Base-by-base conservation (phyloP, 2,113 vertebrate species). In the Sardina pilchardus region DNA sequence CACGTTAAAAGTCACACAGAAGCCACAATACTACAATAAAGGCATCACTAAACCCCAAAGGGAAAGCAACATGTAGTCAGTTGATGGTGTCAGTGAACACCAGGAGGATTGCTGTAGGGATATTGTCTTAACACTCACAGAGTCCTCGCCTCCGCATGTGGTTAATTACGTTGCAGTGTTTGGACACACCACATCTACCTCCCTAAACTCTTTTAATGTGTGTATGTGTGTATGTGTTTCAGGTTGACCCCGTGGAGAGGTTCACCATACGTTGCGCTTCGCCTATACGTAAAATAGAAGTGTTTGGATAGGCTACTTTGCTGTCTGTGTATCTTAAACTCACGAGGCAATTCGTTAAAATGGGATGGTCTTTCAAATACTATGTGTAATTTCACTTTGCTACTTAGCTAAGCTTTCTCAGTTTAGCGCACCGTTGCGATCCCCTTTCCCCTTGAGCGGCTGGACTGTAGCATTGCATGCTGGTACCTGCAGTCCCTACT, bases 381-480 rank as follows among this genome's bases (percentile, higher is more conserved):
- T 78, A 83, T 89, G 56, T 44, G 87, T 90, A 84, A 94, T 94
- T 90, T 93, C 89, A 94, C 93, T 95, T 94, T 88, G 92, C 93
- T 92, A 92, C 90, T 91, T 92, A 86, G 91, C 90, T 93, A 90
- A 91, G 90, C 92, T 91, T 88, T 91, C 92, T 92, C 93, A 94
- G 93, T 95, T 94, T 92, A 94, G 94, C 93, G 94, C 95, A 95
- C 95, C 94, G 95, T 95, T 94, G 94, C 94, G 95, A 95, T 93
- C 94, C 93, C 91, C 91, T 94, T 95, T 95, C 94, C 95, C 94
- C 93, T 94, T 94, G 94, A 95, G 95, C 95, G 94, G 93, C 94
- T 95, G 94, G 92, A 91, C 89, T 85, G 78, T 81, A 90, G 95
- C 93, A 90, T 83, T 95, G 95, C 94, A 95, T 95, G 93, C 91